Conservation (phyloP, 2,113 vertebrate genomes). For the Parus major region DNA sequence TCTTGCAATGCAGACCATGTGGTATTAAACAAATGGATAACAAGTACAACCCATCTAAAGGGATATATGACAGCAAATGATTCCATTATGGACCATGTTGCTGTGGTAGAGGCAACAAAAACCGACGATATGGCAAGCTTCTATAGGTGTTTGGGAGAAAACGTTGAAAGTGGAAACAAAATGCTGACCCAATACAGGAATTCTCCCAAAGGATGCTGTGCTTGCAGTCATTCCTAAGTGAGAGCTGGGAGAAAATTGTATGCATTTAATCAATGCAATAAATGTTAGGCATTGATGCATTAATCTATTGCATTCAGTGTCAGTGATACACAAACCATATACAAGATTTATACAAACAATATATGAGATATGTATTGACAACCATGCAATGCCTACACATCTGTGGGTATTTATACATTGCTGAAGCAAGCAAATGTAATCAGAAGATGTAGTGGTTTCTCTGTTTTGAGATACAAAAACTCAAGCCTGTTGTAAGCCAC, state of each 20-base stretch:
- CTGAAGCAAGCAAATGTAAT: neutral
- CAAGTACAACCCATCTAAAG: neutral
- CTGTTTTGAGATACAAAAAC: neutral
- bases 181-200: neutral
- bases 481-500: neutral
- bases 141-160: neutral
- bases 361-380: neutral
- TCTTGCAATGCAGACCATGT: neutral
- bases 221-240: neutral
- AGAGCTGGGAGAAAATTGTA: neutral
- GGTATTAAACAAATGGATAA: neutral
- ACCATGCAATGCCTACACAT: neutral
- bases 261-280: neutral
- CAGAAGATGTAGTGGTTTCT: neutral
- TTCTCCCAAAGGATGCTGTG: neutral
- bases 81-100: rapidly evolving
- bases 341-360: neutral
- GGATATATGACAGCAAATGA: neutral
- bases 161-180: rapidly evolving
- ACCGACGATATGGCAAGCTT: neutral
- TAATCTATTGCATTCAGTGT: neutral
- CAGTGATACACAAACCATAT: neutral
- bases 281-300: neutral
- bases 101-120: neutral
- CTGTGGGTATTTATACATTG: neutral